Evolutionary conservation across 1,140 invertebrate species (phyloP).

Genomic region (Halesus radiatus): DNA sequence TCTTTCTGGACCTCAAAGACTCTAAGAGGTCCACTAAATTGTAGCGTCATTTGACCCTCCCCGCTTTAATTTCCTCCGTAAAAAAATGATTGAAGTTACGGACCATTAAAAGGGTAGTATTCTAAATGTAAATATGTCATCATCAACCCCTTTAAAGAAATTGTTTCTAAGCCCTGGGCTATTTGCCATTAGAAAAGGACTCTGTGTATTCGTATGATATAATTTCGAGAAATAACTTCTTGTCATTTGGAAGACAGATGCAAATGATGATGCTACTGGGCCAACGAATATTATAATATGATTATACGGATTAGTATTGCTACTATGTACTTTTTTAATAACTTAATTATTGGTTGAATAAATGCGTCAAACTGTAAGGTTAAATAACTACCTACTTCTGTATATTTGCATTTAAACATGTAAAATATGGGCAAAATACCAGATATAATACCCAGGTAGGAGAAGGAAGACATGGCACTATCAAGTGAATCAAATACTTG

Average conservation of each 20-base stretch:
- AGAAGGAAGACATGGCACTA: too few relatives aligned
- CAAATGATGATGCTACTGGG: background rate
- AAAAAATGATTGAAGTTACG: slow-evolving; percentile 55
- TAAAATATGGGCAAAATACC: too few relatives aligned
- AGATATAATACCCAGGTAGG: too few relatives aligned
- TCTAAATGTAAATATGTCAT: slow-evolving; percentile 56
- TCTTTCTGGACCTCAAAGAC: slow-evolving; percentile 22
- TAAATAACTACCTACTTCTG: too few relatives aligned
- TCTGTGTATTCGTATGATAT: background rate
- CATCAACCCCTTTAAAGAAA: slow-evolving; percentile 39
- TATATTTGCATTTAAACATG: too few relatives aligned
- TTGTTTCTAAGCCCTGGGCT: background rate
- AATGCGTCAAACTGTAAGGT: too few relatives aligned
- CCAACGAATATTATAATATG: background rate
- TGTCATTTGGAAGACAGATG: slow-evolving; percentile 7
- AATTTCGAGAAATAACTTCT: background rate
- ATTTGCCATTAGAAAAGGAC: background rate
- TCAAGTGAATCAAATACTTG: too few relatives aligned
- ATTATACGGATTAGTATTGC: background rate
- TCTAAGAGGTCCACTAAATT: slow-evolving; percentile 9
- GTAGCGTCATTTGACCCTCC: slow-evolving; percentile 23
- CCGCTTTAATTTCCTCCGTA: slow-evolving; percentile 3
- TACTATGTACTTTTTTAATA: too few relatives aligned
- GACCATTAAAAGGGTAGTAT: slow-evolving; percentile 49
- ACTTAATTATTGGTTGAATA: too few relatives aligned